Evolutionary conservation across 1,140 invertebrate genomes (phyloP).

Genomic region (Philaenus spumarius): DNA sequence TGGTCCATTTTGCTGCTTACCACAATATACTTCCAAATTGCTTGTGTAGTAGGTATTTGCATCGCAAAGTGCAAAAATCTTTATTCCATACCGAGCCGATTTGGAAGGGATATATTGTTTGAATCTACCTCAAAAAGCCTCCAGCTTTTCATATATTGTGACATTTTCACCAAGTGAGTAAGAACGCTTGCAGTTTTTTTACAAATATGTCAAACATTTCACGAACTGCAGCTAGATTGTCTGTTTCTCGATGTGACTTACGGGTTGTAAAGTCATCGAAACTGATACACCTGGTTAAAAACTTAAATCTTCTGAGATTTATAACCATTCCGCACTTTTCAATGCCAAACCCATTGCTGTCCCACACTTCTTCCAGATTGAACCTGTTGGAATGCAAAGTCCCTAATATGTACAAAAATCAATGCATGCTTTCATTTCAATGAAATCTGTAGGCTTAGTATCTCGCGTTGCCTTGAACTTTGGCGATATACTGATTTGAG

Average conservation of each 20-base stretch:
- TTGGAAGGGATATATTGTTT: slow-evolving; percentile 40
- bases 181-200: slow-evolving; percentile 34
- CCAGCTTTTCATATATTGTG: slow-evolving; percentile 40
- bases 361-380: too few relatives aligned
- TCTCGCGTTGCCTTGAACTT: too few relatives aligned
- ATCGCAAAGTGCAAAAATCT: slow-evolving; percentile 29
- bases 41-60: slow-evolving; percentile 28
- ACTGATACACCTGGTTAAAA: too few relatives aligned
- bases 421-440: too few relatives aligned
- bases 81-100: slow-evolving; percentile 37
- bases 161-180: slow-evolving; percentile 32
- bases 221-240: slow-evolving; percentile 36
- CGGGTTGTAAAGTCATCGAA: too few relatives aligned
- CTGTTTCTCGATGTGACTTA: slow-evolving; percentile 26
- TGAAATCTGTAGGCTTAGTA: too few relatives aligned
- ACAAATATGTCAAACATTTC: slow-evolving; percentile 37
- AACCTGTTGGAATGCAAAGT: too few relatives aligned
- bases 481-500: too few relatives aligned
- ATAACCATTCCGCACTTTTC: too few relatives aligned
- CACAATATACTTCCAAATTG: slow-evolving; percentile 37
- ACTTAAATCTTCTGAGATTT: too few relatives aligned
- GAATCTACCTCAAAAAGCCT: slow-evolving; percentile 38
- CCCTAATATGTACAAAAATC: too few relatives aligned
- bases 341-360: too few relatives aligned
- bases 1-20: slow-evolving; percentile 35